phyloP scores from a whole-genome alignment of 2,797 vertebrate species.

The Scolopax bukidnonensis region DNA sequence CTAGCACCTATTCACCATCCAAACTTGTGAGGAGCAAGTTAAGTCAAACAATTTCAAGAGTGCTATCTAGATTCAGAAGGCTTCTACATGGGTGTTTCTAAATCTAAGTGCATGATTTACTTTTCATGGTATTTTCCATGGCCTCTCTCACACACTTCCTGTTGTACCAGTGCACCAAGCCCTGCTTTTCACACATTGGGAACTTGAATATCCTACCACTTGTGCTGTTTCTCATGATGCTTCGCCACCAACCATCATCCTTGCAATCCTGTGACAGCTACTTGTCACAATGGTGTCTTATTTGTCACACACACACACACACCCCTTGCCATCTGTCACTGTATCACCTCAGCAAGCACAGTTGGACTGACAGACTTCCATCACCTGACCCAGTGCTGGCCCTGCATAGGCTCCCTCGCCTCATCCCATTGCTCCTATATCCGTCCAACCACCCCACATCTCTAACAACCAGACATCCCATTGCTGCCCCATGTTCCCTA shows the following conservation, averaged over 20 bases:
- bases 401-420: not conserved
- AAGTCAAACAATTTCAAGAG: not conserved
- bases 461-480: not conserved
- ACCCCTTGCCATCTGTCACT: fast-evolving
- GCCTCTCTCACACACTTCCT: not conserved
- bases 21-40: not conserved
- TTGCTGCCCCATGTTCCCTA: not conserved
- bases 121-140: not conserved
- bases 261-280: not conserved
- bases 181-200: not conserved
- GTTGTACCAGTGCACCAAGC: not conserved
- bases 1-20: not conserved
- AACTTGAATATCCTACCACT: not conserved
- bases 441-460: not conserved
- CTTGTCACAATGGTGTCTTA: fast-evolving
- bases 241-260: not conserved
- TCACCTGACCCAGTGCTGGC: not conserved
- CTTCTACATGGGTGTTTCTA: not conserved
- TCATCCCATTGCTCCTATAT: not conserved
- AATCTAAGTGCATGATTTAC: fast-evolving
- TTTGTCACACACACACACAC: not conserved
- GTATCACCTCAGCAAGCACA: not conserved
- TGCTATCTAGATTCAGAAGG: not conserved
- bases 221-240: not conserved
- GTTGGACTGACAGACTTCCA: not conserved